Evolutionary conservation across 1,140 invertebrate species (phyloP).

Genomic region (Aphis gossypii): DNA sequence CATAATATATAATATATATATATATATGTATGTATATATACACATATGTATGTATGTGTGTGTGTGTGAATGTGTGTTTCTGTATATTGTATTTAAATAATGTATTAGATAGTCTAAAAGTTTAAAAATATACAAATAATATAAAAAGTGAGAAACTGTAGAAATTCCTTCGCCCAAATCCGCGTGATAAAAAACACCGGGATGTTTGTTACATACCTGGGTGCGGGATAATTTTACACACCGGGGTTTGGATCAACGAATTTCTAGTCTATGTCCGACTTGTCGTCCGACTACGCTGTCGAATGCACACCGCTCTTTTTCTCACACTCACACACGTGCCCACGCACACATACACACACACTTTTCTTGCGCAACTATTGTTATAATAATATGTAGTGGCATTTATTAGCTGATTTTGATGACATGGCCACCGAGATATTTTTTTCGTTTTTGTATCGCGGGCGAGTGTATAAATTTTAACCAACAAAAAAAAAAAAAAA

Average conservation of each 20-base stretch:
- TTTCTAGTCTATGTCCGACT: neutral
- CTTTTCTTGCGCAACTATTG: neutral
- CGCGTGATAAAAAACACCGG: too few relatives aligned
- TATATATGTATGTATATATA: too few relatives aligned
- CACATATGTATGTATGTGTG: neutral
- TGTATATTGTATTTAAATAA: neutral
- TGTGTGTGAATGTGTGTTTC: neutral
- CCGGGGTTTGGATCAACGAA: too few relatives aligned
- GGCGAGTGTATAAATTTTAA: neutral
- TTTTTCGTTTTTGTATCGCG: slow-evolving; percentile 23
- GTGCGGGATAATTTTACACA: too few relatives aligned
- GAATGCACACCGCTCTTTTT: neutral
- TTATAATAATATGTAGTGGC: neutral
- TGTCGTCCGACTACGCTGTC: neutral
- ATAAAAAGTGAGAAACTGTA: neutral
- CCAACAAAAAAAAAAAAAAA: neutral
- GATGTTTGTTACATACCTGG: too few relatives aligned
- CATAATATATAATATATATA: too few relatives aligned
- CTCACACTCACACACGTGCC: too few relatives aligned
- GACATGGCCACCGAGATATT: neutral
- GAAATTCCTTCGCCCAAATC: too few relatives aligned
- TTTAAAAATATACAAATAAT: neutral
- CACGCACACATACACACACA: neutral
- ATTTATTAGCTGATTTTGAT: neutral
- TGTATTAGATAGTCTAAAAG: neutral